Base-by-base conservation (phyloP, 2,797 vertebrate genomes). In the Siniperca scherzeri region DNA sequence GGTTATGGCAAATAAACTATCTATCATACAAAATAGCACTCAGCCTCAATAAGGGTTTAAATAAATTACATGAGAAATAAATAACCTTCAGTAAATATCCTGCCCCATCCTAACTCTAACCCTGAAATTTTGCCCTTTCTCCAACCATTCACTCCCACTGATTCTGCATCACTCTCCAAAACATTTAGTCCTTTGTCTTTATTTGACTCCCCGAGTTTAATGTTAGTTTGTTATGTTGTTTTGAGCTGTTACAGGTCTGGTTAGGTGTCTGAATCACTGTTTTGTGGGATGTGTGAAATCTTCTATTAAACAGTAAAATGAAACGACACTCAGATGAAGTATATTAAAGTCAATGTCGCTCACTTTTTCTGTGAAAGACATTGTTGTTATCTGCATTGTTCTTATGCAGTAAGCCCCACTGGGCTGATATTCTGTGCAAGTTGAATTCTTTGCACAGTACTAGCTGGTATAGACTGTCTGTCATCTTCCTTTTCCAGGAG, bases 211-310 rank as follows among this genome's bases (percentile, higher is more conserved):
- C 22, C 25, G 9, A 74, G 14, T 53, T 60, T 52, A 3, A 40
- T 14, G 0, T 79, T 67, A 1, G 6, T 3, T 11, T 8, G 11
- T 7, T 17, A 14, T 74, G 9, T 55, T 38, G 19, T 16, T 53
- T 42, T 9, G 5, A 52, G 42, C 25, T 68, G 33, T 42, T 65
- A 33, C 65, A 25, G 40, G 57, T 81, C 74, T 64, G 46, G 68
- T 74, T 7, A 1, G 13, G 30, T 8, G 53, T 25, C 42, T 85
- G 73, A 82, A 74, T 85, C 44, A 38, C 22, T 48, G 36, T 52
- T 66, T 69, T 48, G 78, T 65, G 62, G 71, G 80, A 74, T 76
- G 82, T 69, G 73, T 85, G 46, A 81, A 40, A 68, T 69, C 53
- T 52, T 22, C 25, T 40, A 2, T 66, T n/a, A 19, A 69, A 65